A percentile compares a stretch with the other conserved stretches of the same genome.
Evolutionary conservation across 2,797 vertebrate species (phyloP).

Genomic region (Alcedo atthis): DNA sequence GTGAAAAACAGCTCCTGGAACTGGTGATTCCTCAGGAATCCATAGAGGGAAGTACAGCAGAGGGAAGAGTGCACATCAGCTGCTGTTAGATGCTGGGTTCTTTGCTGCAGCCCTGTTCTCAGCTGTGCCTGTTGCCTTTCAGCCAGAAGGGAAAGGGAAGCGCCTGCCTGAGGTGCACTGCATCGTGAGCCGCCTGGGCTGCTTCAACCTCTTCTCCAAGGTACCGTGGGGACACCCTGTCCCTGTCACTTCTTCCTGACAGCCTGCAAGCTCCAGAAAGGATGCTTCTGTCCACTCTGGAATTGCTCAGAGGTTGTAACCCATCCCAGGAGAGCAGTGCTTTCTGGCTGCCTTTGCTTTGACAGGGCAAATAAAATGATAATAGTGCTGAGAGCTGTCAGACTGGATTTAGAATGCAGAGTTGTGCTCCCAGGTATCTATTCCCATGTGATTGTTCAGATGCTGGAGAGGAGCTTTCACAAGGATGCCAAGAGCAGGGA

Average conservation of each 20-base stretch:
- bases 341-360: too few relatives aligned
- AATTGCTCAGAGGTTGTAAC: too few relatives aligned
- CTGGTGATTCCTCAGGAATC: neutral
- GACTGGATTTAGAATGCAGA: too few relatives aligned
- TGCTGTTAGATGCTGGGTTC: neutral
- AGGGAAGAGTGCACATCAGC: neutral
- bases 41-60: neutral
- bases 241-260: neutral
- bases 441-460: too few relatives aligned
- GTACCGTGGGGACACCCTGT: constrained; percentile 75
- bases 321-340: too few relatives aligned
- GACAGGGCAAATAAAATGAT: too few relatives aligned
- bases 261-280: neutral
- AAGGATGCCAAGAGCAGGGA: too few relatives aligned
- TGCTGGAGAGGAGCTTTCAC: too few relatives aligned
- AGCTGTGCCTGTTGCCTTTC: constrained; percentile 59
- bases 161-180: constrained; percentile 96
- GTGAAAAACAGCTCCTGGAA: neutral
- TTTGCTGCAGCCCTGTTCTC: neutral
- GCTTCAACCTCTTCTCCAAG: constrained; percentile 98
- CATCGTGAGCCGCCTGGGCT: constrained; percentile 95
- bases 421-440: too few relatives aligned
- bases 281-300: neutral
- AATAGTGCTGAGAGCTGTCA: too few relatives aligned
- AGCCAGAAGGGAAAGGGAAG: constrained; percentile 96